Evolutionary conservation across 2,797 vertebrate genomes (phyloP), one percentile per base, ranked within the genome.

Genomic region (Phrynocephalus guinanensis): DNA sequence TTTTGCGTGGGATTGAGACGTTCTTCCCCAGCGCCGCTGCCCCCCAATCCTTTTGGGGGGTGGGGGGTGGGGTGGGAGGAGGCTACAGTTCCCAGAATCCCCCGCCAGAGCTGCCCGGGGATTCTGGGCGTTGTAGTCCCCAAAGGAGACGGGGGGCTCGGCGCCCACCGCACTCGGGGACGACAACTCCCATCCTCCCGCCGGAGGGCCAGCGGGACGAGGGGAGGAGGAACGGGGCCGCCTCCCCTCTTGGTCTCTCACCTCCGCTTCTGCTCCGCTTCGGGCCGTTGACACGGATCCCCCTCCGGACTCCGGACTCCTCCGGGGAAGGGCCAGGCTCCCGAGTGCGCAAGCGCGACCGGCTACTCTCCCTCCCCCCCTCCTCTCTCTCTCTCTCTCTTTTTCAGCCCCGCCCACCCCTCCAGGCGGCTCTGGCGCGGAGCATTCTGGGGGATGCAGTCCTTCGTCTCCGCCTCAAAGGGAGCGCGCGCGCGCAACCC

Each of bases 351-450:
- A 20, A 79, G 85, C 85, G 83, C 26, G 2, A 8, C 5, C 13
- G 1, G 4, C 8, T 2, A 5, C n/a, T 2, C 20, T 7, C 0
- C n/a, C 13, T 13, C 9, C n/a, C 2, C 10, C 11, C 1, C 16
- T 6, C 2, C 4, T 0, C 8, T 18, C 30, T 2, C 30, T 30
- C 28, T 26, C 38, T 33, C 33, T 33, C 33, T 33, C 33, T 33
- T 2, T 33, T 33, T 44, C 38, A 44, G 38, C 38, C 71, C 3
- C n/a, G 13, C 2, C 28, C 26, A 30, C 2, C 24, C 24, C 6
- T 3, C 20, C 24, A 28, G 60, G 15, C 15, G 60, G 13, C 13
- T 63, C 3, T 7, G 38, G 24, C 80, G 66, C 80, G 63, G 80
- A 24, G 80, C 80, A 48, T 48, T 11, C 11, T 68, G 80, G 80